Percentiles rank a stretch among this genome's conserved stretches.
phyloP scores from a whole-genome alignment of 2,888 invertebrate species.

The Chromoteleia sp. region DNA sequence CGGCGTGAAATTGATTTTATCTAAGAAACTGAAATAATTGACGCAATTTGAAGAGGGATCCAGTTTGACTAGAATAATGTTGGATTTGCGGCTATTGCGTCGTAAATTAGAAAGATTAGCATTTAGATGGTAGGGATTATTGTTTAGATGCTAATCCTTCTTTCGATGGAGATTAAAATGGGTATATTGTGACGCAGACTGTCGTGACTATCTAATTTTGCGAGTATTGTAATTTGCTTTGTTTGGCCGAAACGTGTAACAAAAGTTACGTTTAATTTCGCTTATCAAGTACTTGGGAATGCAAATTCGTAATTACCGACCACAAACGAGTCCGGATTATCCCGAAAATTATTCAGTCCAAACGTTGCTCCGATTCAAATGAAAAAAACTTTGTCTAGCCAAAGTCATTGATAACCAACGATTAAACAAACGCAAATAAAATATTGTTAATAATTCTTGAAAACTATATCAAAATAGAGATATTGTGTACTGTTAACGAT shows the following conservation, averaged over 20 bases:
- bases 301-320: slow-evolving; percentile 39
- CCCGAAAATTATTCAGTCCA: slow-evolving; percentile 22
- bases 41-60: slow-evolving; percentile 21
- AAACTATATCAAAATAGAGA: no score
- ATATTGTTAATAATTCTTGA: no score
- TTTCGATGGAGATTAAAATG: slow-evolving; percentile 57
- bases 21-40: slow-evolving; percentile 3
- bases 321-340: slow-evolving; percentile 13
- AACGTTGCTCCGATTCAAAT: no score
- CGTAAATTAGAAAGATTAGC: slow-evolving; percentile 58
- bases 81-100: slow-evolving; percentile 14
- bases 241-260: slow-evolving; percentile 35
- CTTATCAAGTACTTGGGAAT: slow-evolving; percentile 38
- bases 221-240: slow-evolving; percentile 57
- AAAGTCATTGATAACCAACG: no score
- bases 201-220: slow-evolving; percentile 60
- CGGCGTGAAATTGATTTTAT: background rate
- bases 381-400: no score
- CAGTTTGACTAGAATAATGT: slow-evolving; percentile 27
- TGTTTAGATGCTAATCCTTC: slow-evolving; percentile 59
- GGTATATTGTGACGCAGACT: slow-evolving; percentile 53
- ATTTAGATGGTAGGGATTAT: slow-evolving; percentile 66
- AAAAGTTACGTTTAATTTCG: slow-evolving; percentile 55
- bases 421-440: no score
- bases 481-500: no score